Base-by-base conservation (phyloP, 1,140 invertebrate species). In the Drosophila kohkoa region DNA sequence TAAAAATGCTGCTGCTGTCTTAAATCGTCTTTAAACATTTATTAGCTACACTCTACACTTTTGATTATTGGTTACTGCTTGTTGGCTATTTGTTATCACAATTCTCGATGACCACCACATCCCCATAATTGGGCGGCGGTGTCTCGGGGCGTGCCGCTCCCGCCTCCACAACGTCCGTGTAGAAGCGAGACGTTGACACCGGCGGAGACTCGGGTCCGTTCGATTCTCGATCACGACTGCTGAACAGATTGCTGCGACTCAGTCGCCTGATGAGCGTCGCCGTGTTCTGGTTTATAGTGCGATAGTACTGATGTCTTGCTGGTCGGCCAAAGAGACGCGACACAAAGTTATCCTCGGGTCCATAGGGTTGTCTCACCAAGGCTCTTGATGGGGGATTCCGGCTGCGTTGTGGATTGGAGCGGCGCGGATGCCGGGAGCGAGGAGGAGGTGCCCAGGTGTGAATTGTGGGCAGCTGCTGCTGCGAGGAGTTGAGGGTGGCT, bases 161-260 rank as follows among this genome's bases (percentile, higher is more conserved):
- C 4, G 32, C 10, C 8, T 68, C 68, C 25, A 62, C 58, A 25
- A 79, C 32, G 15, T 79, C 77, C 30, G 83, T 70, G 20, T 88
- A 87, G 30, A 87, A 87, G 20, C 77, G 20, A 1, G 83, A 63
- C 0, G 85, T 85, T 0, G 77, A 10, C 0, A 73, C 52, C 0
- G 74, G 54, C 1, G 83, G 72, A 1, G 79, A 78, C 1, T 75
- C 54, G 2, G 79, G 72, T 15, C 48, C 73, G 25, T 20, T 70
- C 1, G 71, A 67, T 41, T 83, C 82, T 25, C 87, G 80, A 68
- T 81, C 79, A 10, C 89, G 86, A 55, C 60, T 89, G 25, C 59
- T 89, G 41, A 92, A 90, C 2, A 92, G 66, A 71, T 92, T 92
- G 46, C 91, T 92, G 2, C 83, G 91, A 57, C 91, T 92, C 30